Evolutionary conservation across 2,888 invertebrate species (phyloP).

Genomic region (Heliconius ismenius): DNA sequence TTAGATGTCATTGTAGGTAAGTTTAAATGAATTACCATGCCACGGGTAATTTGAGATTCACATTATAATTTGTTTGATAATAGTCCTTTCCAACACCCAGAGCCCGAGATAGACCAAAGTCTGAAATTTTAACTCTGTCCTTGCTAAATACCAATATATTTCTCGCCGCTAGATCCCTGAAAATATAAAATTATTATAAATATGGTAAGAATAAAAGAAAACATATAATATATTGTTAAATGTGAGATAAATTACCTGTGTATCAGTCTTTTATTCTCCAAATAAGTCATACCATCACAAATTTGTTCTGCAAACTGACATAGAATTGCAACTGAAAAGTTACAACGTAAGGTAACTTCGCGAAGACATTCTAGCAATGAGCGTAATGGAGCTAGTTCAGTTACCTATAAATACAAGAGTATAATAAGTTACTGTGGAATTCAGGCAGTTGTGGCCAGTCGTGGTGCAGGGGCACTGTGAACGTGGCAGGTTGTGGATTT

Average conservation of each 20-base stretch:
- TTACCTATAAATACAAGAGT: constrained; percentile 83
- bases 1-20: neutral
- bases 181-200: constrained; percentile 49
- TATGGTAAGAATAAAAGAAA: neutral
- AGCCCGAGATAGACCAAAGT: constrained; percentile 97
- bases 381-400: constrained; percentile 96
- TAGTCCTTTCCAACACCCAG: constrained; percentile 99
- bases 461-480: too few species aligned
- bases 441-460: too few species aligned
- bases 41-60: constrained; percentile 97
- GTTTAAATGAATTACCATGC: constrained; percentile 89
- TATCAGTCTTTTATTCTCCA: constrained; percentile 97
- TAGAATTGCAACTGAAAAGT: constrained; percentile 94
- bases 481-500: too few species aligned
- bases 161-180: constrained; percentile 96
- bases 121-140: constrained; percentile 98
- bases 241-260: constrained; percentile 84
- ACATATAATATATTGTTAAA: neutral
- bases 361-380: constrained; percentile 97
- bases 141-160: constrained; percentile 98
- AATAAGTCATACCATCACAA: constrained; percentile 98
- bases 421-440: neutral
- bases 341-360: constrained; percentile 93
- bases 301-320: constrained; percentile 98
- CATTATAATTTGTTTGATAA: constrained; percentile 98